Base-by-base conservation (phyloP, 2,113 vertebrate genomes). In the Sterrhoptilus dennistouni region DNA sequence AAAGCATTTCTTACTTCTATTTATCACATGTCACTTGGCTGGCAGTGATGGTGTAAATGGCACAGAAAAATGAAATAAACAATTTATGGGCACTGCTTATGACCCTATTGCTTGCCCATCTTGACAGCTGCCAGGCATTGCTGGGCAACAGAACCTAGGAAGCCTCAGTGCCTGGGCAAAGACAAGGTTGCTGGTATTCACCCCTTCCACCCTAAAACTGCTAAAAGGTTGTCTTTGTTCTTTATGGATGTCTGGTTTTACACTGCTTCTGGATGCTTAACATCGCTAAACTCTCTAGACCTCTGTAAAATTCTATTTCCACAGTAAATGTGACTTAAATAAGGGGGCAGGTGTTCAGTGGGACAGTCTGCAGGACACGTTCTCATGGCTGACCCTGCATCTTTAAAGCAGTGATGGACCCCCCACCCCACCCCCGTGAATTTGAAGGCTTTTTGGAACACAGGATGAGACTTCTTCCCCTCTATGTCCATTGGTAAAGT, bases 1-100 rank as follows among this genome's bases (percentile, higher is more conserved):
- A 94, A 96, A 92, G 54, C 61, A 75, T 91, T 82, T 96, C 57
- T 86, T 92, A 54, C 54, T 95, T 85, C 65, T 87, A 38, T 93
- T 95, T 91, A 75, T 87, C 82, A 49, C 25, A 38, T 79, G 86
- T 61, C 74, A 69, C 57, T 95, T 90, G 79, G 61, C 36, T 83
- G 71, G 53, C 75, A 72, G 72, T 36, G 56, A n/a, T 54, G 54
- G 50, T 75, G n/a, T 68, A 89, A 93, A 90, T 59, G 76, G 69
- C 60, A 69, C 22, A n/a, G 36, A 78, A 77, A 90, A 89, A 64
- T 70, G 78, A 81, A 95, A 95, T 38, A 56, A 77, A 57, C 76
- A 82, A 25, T 56, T 81, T 78, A 18, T 60, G 52, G 72, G 47
- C 65, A 52, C 38, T 47, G n/a, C 50, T 83, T 74, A 24, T 92